These are phyloP conservation scores for Neoitamus cyanurus DNA, from an alignment of 2,888 invertebrate species.

Conservation along the genomic window DNA sequence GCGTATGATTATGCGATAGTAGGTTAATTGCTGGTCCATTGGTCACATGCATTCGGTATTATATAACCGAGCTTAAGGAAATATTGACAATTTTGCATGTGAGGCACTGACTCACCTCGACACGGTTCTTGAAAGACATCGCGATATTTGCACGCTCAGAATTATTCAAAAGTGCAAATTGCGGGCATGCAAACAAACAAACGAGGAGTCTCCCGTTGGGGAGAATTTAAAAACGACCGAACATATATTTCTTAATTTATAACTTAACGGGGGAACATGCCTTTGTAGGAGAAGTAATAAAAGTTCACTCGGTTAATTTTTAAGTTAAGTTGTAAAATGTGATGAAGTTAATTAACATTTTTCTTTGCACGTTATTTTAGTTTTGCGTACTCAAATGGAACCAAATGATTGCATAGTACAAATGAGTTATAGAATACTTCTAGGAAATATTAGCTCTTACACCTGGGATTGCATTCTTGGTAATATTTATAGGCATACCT, in stretches of 20 bases:
- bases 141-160: slow-evolving; percentile 10
- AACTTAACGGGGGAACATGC: neutral
- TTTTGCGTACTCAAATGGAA: too few relatives aligned
- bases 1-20: too few relatives aligned
- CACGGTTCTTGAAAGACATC: neutral
- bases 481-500: too few relatives aligned
- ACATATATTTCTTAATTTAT: neutral
- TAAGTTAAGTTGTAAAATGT: too few relatives aligned
- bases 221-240: neutral
- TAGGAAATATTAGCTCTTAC: too few relatives aligned
- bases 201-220: too few relatives aligned
- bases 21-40: neutral
- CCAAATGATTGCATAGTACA: too few relatives aligned
- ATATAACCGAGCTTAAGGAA: slow-evolving; percentile 20
- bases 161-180: slow-evolving; percentile 8
- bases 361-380: too few relatives aligned
- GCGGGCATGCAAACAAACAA: neutral
- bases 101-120: slow-evolving; percentile 15
- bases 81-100: slow-evolving; percentile 6
- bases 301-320: neutral
- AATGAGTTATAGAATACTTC: too few relatives aligned
- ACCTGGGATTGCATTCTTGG: too few relatives aligned
- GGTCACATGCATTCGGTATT: slow-evolving; percentile 5
- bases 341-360: too few relatives aligned
- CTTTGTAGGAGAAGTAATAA: neutral